These are phyloP conservation scores for Scleropages formosus DNA, from an alignment of 2,797 vertebrate genomes.

Conservation along the genomic window DNA sequence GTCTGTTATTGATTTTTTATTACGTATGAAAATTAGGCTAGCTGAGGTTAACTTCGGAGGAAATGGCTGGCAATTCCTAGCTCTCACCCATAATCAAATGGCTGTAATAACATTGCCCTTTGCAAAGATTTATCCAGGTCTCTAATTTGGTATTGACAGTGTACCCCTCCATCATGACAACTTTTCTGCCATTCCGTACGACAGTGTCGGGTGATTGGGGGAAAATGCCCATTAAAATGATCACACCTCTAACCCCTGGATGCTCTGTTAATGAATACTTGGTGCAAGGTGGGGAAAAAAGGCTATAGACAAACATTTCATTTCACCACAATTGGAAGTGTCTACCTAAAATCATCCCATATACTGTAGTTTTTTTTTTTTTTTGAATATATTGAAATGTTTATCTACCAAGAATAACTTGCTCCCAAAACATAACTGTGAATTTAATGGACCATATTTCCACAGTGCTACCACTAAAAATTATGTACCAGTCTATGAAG, in stretches of 20 bases:
- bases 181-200: neutral
- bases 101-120: conserved; percentile 26
- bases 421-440: neutral
- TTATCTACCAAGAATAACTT: neutral
- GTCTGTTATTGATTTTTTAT: conserved; percentile 30
- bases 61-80: conserved; percentile 12
- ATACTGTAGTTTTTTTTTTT: neutral
- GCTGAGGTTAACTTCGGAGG: conserved; percentile 24
- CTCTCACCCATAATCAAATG: conserved; percentile 27
- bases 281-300: neutral
- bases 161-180: conserved; percentile 27
- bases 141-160: conserved; percentile 31
- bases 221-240: conserved; percentile 2
- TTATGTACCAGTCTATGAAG: too few relatives aligned
- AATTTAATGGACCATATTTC: neutral
- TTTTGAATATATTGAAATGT: neutral
- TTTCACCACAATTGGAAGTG: neutral
- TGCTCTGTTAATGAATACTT: neutral
- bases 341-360: neutral
- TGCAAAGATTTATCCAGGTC: conserved; percentile 30
- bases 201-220: neutral
- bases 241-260: neutral
- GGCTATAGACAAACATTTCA: neutral
- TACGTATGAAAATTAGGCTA: conserved; percentile 23
- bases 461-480: neutral